Percentiles rank a stretch among this genome's conserved stretches.
Conservation (phyloP, 2,888 invertebrate genomes). For the Malachius bipustulatus region DNA sequence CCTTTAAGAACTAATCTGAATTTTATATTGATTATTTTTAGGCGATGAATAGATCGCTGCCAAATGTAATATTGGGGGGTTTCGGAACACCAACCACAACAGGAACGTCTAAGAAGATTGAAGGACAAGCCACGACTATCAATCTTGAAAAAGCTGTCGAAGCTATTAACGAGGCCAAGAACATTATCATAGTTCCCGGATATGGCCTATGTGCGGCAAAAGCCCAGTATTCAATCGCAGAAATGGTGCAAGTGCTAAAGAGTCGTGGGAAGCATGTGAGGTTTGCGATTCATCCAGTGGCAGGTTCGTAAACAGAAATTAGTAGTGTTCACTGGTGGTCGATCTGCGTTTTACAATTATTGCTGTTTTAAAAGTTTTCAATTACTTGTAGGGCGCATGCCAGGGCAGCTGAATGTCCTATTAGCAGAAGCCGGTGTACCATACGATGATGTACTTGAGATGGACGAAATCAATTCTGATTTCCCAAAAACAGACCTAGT, state of each 20-base stretch:
- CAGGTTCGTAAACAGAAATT: constrained; percentile 58
- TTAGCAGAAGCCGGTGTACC: constrained; percentile 89
- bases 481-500: constrained; percentile 75
- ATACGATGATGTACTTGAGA: constrained; percentile 79
- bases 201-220: constrained; percentile 87
- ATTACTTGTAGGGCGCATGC: constrained; percentile 65
- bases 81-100: constrained; percentile 64
- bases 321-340: too few species aligned
- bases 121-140: constrained; percentile 69
- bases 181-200: constrained; percentile 80
- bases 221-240: constrained; percentile 86
- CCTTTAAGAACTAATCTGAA: too few species aligned
- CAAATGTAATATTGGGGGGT: constrained; percentile 82
- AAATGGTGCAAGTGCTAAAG: constrained; percentile 63
- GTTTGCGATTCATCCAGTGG: constrained; percentile 86
- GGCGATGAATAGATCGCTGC: constrained; percentile 73
- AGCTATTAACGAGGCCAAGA: constrained; percentile 61
- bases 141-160: constrained; percentile 64
- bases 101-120: constrained; percentile 67
- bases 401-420: constrained; percentile 82
- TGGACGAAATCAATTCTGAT: constrained; percentile 87
- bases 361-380: too few species aligned
- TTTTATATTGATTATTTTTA: too few species aligned
- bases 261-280: constrained; percentile 68
- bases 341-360: too few species aligned